phyloP scores from a whole-genome alignment of 2,113 vertebrate genomes.

The Lophius piscatorius region DNA sequence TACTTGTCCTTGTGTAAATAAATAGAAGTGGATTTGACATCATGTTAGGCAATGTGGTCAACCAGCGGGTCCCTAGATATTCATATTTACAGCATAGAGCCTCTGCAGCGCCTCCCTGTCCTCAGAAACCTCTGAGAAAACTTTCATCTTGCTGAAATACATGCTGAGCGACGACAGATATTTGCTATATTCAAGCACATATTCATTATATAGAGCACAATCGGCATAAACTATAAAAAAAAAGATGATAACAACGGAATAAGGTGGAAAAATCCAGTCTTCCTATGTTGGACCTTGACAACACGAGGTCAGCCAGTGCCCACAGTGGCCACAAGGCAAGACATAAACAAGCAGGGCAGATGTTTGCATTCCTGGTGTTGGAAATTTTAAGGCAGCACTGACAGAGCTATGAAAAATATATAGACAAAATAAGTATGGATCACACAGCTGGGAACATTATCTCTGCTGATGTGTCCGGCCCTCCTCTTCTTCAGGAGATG shows the following conservation, averaged over 20 bases:
- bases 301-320: constrained; percentile 54
- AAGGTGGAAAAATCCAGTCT: constrained; percentile 18
- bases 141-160: constrained; percentile 2
- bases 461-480: constrained; percentile 23
- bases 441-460: constrained; percentile 67
- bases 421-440: constrained; percentile 58
- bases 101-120: constrained; percentile 25
- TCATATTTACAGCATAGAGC: constrained; percentile 33
- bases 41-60: constrained; percentile 31
- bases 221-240: neutral
- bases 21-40: constrained; percentile 38
- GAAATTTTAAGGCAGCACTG: constrained; percentile 68
- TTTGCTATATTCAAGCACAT: constrained; percentile 3
- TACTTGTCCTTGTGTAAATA: constrained; percentile 31
- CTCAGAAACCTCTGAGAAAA: constrained; percentile 14
- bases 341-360: constrained; percentile 73
- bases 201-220: neutral
- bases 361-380: constrained; percentile 75
- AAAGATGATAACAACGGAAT: constrained; percentile 32
- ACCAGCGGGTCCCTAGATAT: no score
- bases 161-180: constrained; percentile 7
- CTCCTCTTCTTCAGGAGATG: constrained; percentile 28
- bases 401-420: constrained; percentile 70
- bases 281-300: constrained; percentile 50
- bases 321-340: constrained; percentile 71